These are phyloP conservation scores for Ischnus inquisitorius DNA, from an alignment of 2,888 invertebrate species.

Conservation along the genomic window DNA sequence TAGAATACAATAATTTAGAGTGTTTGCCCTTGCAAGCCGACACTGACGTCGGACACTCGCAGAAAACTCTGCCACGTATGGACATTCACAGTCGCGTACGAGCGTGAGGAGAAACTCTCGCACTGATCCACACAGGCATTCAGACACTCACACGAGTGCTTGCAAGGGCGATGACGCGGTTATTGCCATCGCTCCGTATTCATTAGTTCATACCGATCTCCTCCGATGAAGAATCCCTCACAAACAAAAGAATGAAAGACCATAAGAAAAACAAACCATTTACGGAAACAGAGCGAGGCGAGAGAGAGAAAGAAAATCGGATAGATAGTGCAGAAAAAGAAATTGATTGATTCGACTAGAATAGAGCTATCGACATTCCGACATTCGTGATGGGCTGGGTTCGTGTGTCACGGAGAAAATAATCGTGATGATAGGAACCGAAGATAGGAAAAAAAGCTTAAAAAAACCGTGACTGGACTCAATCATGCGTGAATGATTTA, in stretches of 20 bases:
- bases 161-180: background rate
- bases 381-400: too few species aligned
- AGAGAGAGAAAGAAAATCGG: slow-evolving; percentile 11
- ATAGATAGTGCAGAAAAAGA: background rate
- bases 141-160: background rate
- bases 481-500: too few species aligned
- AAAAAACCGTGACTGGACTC: too few species aligned
- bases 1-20: background rate
- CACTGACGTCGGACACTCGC: background rate
- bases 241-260: background rate
- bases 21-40: background rate
- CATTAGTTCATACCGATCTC: background rate
- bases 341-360: background rate
- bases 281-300: too few species aligned
- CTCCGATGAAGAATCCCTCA: background rate
- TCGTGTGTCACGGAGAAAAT: too few species aligned
- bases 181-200: background rate
- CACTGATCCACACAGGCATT: too few species aligned
- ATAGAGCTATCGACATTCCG: too few species aligned
- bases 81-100: background rate
- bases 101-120: too few species aligned
- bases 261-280: background rate
- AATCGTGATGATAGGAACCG: too few species aligned
- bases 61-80: background rate
- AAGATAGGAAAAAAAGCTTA: too few species aligned